phyloP scores from a whole-genome alignment of 2,888 invertebrate species.

The Deilephila porcellus region DNA sequence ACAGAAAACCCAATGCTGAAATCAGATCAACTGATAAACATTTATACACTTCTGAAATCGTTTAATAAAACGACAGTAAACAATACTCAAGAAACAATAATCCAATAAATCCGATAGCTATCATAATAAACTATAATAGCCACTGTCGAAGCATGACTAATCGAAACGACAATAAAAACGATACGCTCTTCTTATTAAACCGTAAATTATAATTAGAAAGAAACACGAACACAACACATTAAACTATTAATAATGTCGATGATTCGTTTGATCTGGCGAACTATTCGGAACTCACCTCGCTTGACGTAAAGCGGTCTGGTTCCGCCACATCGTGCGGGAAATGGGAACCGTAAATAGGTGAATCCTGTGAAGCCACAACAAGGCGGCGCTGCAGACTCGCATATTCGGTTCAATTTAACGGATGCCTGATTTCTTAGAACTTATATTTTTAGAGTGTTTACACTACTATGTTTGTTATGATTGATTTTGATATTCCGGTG shows the following conservation, averaged over 20 bases:
- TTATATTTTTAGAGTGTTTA: neutral
- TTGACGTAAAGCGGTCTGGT: neutral
- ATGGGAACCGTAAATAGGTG: constrained; percentile 7
- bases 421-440: neutral
- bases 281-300: constrained; percentile 8
- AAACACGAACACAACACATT: neutral
- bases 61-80: no score
- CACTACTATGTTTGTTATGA: neutral
- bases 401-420: constrained; percentile 15
- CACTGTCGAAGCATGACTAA: neutral
- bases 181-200: neutral
- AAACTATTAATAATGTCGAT: constrained; percentile 22
- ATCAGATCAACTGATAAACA: no score
- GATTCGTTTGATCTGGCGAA: constrained; percentile 19
- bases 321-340: constrained; percentile 17
- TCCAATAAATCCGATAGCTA: no score
- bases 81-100: no score
- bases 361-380: constrained; percentile 16
- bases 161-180: neutral
- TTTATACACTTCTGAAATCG: no score
- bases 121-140: neutral
- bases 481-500: neutral
- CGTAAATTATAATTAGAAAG: constrained; percentile 23
- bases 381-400: constrained; percentile 1
- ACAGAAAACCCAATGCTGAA: no score